Evolutionary conservation across 2,888 invertebrate species (phyloP), one percentile per base, ranked within the genome.

Genomic region (Noctua comes): DNA sequence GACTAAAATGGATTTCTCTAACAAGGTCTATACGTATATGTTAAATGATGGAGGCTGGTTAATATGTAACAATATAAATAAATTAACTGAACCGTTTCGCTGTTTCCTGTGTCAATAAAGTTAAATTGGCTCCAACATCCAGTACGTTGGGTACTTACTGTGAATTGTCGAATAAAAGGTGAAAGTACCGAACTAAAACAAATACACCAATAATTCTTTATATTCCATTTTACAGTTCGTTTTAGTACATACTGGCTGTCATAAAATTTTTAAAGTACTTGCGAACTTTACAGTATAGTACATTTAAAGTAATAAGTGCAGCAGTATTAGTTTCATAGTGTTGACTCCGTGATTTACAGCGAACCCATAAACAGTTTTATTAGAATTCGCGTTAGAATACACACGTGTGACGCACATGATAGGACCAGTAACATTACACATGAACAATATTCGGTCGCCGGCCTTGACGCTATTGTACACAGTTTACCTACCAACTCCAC

Each of bases 391-490:
- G 18, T 24, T 73, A 65, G n/a, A 78, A 68, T 85, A 88, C 74
- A 86, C 84, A 88, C 64, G 70, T 86, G 86, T 88, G 90, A 86
- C 88, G 89, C 73, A 89, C 71, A 82, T 80, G 85, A 83, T 80
- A 72, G 66, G 83, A 79, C 81, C 82, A 75, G 24, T n/a, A 59
- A 79, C 51, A 74, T 48, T 59, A 79, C 27, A 59, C 68, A 64
- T 57, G 57, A 68, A 68, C n/a, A 78, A 75, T 69, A 76, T 78
- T 74, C 66, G 31, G 81, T 70, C 40, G 59, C 54, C 16, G 51
- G n/a, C 86, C 83, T 84, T 84, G 76, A 40, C 10, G 43, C 73
- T 76, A 85, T 81, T 83, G 85, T 83, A 74, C 2, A 66, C 59
- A 66, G 77, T 75, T 77, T 80, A 79, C 68, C 68, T 83, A 79